These are phyloP conservation scores for Achlya flavicornis DNA, from an alignment of 2,888 invertebrate species.

Conservation along the genomic window DNA sequence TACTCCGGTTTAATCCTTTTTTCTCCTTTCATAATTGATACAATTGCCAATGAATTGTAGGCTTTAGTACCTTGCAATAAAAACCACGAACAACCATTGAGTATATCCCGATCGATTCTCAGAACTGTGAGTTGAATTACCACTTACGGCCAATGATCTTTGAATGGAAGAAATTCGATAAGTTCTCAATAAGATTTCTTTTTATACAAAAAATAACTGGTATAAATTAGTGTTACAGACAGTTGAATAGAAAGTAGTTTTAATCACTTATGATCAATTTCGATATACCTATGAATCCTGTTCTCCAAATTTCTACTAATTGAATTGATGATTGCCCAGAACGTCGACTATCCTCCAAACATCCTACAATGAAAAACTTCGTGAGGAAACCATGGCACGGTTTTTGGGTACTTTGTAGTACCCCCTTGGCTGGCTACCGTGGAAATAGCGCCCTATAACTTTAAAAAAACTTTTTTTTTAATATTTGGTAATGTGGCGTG, in stretches of 20 bases:
- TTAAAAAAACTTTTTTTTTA: too few relatives aligned
- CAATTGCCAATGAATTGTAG: background rate
- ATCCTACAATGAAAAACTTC: too few relatives aligned
- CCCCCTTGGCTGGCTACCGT: too few relatives aligned
- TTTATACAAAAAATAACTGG: background rate
- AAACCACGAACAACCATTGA: slow-evolving; percentile 1
- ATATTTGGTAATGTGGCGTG: too few relatives aligned
- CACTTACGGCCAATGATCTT: slow-evolving; percentile 33
- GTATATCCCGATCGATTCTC: slow-evolving; percentile 26
- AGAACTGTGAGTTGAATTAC: slow-evolving; percentile 33
- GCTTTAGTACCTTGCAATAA: background rate
- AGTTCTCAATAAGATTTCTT: background rate
- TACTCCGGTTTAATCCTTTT: background rate
- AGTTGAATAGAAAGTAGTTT: slow-evolving; percentile 5
- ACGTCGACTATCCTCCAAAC: too few relatives aligned
- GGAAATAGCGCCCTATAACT: too few relatives aligned
- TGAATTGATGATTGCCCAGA: background rate
- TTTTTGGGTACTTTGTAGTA: too few relatives aligned
- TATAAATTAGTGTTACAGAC: background rate
- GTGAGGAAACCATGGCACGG: too few relatives aligned
- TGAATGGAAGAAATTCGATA: slow-evolving; percentile 20
- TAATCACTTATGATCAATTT: background rate
- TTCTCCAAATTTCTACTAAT: background rate
- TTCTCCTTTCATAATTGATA: background rate
- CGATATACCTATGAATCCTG: background rate